These are phyloP conservation scores for Phytoseiulus persimilis DNA, from an alignment of 2,888 invertebrate species.

Conservation along the genomic window DNA sequence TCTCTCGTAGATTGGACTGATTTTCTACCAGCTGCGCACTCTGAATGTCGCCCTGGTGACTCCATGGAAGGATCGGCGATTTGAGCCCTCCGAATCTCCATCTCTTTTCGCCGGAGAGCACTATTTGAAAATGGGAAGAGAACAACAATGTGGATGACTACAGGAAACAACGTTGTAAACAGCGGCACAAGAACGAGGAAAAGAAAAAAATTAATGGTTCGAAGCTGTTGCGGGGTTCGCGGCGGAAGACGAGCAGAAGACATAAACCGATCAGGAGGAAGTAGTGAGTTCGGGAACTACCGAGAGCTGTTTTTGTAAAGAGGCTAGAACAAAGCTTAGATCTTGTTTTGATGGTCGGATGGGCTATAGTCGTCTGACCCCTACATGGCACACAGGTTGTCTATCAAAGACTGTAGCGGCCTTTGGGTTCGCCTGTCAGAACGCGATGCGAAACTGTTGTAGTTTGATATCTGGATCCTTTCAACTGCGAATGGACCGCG, in stretches of 20 bases:
- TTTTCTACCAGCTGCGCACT: no score
- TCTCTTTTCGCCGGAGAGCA: no score
- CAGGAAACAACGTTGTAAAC: no score
- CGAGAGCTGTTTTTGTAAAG: not conserved
- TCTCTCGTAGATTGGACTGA: no score
- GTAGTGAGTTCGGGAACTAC: not conserved
- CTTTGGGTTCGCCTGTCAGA: not conserved
- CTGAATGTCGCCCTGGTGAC: no score
- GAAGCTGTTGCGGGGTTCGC: not conserved
- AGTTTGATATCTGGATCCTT: not conserved
- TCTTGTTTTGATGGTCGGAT: not conserved
- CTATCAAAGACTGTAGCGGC: not conserved
- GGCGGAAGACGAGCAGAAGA: not conserved
- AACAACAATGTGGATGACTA: no score
- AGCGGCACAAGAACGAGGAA: not conserved
- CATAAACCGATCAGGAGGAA: not conserved
- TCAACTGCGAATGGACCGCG: not conserved
- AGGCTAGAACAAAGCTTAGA: not conserved
- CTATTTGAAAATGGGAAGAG: no score
- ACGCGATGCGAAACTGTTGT: not conserved
- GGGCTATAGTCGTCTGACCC: not conserved
- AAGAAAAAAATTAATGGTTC: not conserved
- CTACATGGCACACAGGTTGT: not conserved
- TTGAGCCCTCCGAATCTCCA: no score
- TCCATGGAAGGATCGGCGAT: no score